These are phyloP conservation scores for Synchiropus splendidus DNA, from an alignment of 2,113 vertebrate species.

Conservation along the genomic window DNA sequence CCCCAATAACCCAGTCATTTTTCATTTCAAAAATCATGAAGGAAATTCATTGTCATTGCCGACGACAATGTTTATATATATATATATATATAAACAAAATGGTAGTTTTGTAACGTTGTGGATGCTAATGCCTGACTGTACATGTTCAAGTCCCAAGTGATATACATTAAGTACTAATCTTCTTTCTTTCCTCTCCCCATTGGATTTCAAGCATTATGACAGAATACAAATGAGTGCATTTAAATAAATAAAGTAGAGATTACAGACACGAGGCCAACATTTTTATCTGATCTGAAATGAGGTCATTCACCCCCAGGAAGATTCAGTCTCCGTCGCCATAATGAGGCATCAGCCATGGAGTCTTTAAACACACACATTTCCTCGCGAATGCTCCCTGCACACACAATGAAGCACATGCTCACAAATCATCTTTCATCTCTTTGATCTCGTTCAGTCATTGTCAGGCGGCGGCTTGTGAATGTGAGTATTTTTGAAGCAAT, in stretches of 20 bases:
- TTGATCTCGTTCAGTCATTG: conserved; percentile 39
- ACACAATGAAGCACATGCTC: conserved; percentile 17
- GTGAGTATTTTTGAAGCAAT: conserved; percentile 11
- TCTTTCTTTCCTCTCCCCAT: no score
- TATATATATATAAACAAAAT: no score
- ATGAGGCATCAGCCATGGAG: conserved; percentile 37
- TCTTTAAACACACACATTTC: conserved; percentile 15
- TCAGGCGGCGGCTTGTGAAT: conserved; percentile 21
- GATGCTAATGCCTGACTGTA: no score
- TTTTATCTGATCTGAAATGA: conserved; percentile 39
- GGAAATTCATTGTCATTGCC: no score
- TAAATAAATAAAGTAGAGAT: conserved; percentile 26
- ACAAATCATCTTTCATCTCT: conserved; percentile 35
- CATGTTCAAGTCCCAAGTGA: no score
- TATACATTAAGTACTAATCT: no score
- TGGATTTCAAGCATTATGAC: no score
- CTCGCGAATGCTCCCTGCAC: conserved; percentile 13
- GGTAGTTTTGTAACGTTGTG: no score
- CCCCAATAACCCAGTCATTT: no score
- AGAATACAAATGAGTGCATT: not conserved
- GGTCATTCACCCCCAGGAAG: conserved; percentile 51
- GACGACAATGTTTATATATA: no score
- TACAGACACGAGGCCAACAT: conserved; percentile 24
- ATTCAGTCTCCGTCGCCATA: conserved; percentile 45
- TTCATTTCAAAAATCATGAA: no score